These are phyloP conservation scores for Folsomia candida DNA, from an alignment of 2,888 invertebrate species.

Conservation along the genomic window DNA sequence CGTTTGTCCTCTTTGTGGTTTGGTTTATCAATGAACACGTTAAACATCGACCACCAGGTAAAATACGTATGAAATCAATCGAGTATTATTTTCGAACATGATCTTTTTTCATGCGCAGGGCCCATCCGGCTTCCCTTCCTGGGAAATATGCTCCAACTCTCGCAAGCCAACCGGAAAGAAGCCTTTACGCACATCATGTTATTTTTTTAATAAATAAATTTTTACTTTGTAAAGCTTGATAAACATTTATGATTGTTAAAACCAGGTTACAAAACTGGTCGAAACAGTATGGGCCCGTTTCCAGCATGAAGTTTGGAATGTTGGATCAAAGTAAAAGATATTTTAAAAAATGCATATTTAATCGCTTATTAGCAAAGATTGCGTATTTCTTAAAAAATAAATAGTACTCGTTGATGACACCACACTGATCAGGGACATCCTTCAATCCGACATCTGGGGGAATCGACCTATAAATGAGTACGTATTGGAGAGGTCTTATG, in stretches of 20 bases:
- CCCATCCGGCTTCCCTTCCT: conserved; percentile 28
- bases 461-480: conserved; percentile 38
- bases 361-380: not conserved
- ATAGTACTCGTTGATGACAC: conserved; percentile 41
- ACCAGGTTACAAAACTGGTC: conserved; percentile 46
- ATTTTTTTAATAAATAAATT: no score
- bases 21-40: not conserved
- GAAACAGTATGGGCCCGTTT: conserved; percentile 36
- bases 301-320: conserved; percentile 31
- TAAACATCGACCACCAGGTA: not conserved
- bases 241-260: no score
- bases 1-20: not conserved
- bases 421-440: conserved; percentile 32
- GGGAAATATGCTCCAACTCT: conserved; percentile 30
- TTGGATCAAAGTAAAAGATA: no score
- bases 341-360: no score
- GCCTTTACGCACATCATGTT: conserved; percentile 29
- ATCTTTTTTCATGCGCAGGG: conserved; percentile 12
- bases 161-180: conserved; percentile 13
- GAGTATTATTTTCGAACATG: not conserved
- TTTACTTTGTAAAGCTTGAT: no score
- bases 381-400: not conserved
- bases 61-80: not conserved
- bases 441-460: conserved; percentile 29
- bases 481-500: conserved; percentile 41